Evolutionary conservation across 2,113 vertebrate genomes (phyloP).

Genomic region (Anser brachyrhynchus): DNA sequence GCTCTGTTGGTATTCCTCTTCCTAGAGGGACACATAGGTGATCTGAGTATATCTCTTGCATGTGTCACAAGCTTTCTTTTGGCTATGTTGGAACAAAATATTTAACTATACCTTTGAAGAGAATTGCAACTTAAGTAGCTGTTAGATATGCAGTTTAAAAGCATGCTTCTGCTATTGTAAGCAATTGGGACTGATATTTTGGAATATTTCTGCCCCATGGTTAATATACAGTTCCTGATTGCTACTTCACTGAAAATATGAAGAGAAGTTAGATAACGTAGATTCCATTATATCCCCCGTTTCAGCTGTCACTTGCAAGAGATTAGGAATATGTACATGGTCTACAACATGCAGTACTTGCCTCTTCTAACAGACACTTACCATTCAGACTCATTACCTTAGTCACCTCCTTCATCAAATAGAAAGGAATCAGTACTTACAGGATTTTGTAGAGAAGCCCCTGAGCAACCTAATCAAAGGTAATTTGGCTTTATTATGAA

Average conservation of each 20-base stretch:
- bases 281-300: neutral
- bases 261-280: neutral
- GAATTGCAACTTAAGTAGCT: neutral
- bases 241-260: neutral
- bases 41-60: neutral
- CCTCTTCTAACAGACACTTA: neutral
- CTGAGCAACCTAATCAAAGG: neutral
- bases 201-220: neutral
- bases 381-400: neutral
- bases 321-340: neutral
- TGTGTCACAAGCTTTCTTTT: neutral
- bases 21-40: neutral
- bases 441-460: neutral
- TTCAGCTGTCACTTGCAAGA: neutral
- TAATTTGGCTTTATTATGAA: neutral
- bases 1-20: accelerated
- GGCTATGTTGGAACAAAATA: neutral
- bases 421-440: neutral
- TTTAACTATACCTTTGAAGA: neutral
- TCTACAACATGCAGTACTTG: neutral
- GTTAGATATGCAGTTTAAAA: neutral
- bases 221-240: neutral
- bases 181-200: neutral
- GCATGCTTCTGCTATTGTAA: neutral
- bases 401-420: neutral